Conservation (phyloP, 2,888 invertebrate genomes). For the Griposia aprilina region DNA sequence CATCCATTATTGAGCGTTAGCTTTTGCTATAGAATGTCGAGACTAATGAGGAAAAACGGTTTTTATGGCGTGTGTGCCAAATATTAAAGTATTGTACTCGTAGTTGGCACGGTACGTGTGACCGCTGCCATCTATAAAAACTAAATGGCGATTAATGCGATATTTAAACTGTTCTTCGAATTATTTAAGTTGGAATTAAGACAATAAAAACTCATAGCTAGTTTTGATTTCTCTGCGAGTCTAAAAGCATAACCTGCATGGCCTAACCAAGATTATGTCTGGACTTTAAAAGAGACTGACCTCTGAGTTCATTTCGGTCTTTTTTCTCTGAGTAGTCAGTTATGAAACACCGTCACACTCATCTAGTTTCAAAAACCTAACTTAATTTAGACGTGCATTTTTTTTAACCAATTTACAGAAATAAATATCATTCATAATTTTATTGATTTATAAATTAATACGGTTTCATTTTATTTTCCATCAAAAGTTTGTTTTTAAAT, state of each 20-base stretch:
- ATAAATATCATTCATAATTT: background rate
- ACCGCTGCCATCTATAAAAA: background rate
- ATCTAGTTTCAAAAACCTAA: background rate
- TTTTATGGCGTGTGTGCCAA: constrained; percentile 45
- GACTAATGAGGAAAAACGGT: constrained; percentile 58
- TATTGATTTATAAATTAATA: background rate
- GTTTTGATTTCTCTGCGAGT: background rate
- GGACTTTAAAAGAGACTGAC: background rate
- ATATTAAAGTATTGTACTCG: constrained; percentile 26
- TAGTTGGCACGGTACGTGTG: constrained; percentile 16
- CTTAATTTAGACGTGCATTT: background rate
- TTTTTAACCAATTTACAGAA: background rate
- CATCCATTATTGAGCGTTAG: constrained; percentile 54
- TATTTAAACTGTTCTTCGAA: background rate
- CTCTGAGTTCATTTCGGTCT: background rate
- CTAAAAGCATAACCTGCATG: background rate
- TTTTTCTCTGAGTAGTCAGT: background rate
- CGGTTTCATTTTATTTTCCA: background rate
- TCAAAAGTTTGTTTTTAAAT: constrained; percentile 2
- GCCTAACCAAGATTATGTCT: background rate
- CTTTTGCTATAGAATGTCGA: constrained; percentile 40
- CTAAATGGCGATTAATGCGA: background rate
- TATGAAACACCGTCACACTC: background rate
- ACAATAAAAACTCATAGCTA: background rate
- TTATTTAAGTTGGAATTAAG: background rate